Evolutionary conservation across 2,797 vertebrate genomes (phyloP), one percentile per base, ranked within the genome.

Genomic region (Petrocephalus sullivani): DNA sequence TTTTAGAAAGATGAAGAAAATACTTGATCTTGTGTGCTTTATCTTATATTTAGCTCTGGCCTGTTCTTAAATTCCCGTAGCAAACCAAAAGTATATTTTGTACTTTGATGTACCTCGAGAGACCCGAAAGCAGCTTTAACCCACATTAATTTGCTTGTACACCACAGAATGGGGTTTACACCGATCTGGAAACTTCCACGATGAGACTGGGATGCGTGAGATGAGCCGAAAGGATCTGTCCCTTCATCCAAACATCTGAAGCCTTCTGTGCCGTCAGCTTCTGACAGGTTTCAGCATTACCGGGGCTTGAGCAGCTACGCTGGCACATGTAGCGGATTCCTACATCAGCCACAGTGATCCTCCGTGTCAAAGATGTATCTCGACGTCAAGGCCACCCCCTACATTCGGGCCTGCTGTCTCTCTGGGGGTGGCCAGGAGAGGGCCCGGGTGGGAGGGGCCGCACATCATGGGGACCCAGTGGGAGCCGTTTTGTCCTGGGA

Each of bases 21-120:
- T 78, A 41, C 71, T 78, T n/a, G 16, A 78, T 78, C 71, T 41
- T 46, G 71, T 78, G 71, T 78, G 37, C 71, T 78, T 78, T 78
- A n/a, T 9, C 4, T 71, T 71, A 71, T 71, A 71, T 71, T 71
- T 71, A 71, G 64, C 37, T 41, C 71, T 78, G 37, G 16, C 33
- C 71, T 46, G 37, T 78, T 49, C 33, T n/a, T 78, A 46, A 78
- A 78, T 46, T 46, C 5, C 71, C 41, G 6, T n/a, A 78, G n/a
- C 7, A 78, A 78, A 46, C 37, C 23, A 23, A 78, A 78, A 78
- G 37, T 46, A 78, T 49, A 78, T 78, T 78, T 78, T 78, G 41
- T 78, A 78, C 41, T 78, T 78, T 78, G 46, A 78, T 78, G 19
- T 19, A 78, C 71, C 71, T 46, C 37, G 71, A 78, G 37, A 78